Base-by-base conservation (phyloP, 2,888 invertebrate genomes). In the Hedya salicella region DNA sequence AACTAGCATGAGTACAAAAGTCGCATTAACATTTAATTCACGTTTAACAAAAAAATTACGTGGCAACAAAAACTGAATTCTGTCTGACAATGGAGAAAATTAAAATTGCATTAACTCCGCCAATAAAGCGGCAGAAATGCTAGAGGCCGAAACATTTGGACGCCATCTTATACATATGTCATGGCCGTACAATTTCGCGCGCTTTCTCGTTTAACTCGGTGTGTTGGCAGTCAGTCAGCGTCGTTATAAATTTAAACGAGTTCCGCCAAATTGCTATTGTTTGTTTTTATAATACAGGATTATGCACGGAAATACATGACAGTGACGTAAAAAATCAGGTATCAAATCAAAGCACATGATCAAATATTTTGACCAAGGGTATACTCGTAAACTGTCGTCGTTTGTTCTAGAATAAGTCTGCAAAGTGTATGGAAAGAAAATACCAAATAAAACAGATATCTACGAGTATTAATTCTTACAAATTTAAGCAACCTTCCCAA, bases 101-200 rank as follows among this genome's bases (percentile, higher is more conserved):
- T 60, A 69, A 72, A 71, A 62, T 68, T 70, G 62, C 71, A 71
- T 72, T 71, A 72, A 61, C 66, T 65, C 57, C 13, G 39, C 67
- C 65, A 67, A 70, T 70, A 73, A 71, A 69, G 68, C 62, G 69
- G 62, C 67, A 67, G 60, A 68, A 67, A 60, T 42, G 65, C 49
- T 44, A 46, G 25, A 53, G 21, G 64, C 50, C 49, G 62, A 53
- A 54, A 62, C 61, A 54, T 62, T 66, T 66, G 62, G 53, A 17
- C 50, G 54, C 64, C 39, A 68, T 52, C 62, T 69, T 60, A 57
- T 57, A 67, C 49, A 54, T 61, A 39, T 62, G 64, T 50, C 69
- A 57, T 64, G 59, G 64, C 56, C 48, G 49, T 11, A 56, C 62
- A 61, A 62, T 60, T 63, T 63, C 50, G 61, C 68, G 64, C 67